phyloP scores from a whole-genome alignment of 1,140 invertebrate species.

The Eupristina koningsbergeri region DNA sequence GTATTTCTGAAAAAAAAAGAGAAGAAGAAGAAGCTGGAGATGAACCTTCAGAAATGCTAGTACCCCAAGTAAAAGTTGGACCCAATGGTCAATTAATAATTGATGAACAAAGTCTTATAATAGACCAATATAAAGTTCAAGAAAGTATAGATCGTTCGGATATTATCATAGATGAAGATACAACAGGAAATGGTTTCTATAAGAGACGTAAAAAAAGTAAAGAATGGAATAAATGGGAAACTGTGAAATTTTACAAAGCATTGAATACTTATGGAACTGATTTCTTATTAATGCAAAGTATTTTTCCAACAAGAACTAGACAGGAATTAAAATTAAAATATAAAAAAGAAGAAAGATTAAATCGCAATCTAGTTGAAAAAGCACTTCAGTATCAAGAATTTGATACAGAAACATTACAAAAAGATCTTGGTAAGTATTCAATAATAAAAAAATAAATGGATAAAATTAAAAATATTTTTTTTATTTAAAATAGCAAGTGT shows the following conservation, averaged over 20 bases:
- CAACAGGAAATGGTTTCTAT: constrained; percentile 78
- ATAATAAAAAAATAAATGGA: not conserved
- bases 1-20: constrained; percentile 52
- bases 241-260: constrained; percentile 89
- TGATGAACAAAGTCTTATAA: constrained; percentile 88
- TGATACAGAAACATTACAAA: constrained; percentile 71
- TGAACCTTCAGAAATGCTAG: constrained; percentile 76
- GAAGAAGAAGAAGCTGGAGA: constrained; percentile 68
- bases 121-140: constrained; percentile 81
- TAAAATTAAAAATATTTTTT: constrained; percentile 32
- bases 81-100: constrained; percentile 89
- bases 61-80: constrained; percentile 90
- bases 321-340: constrained; percentile 87
- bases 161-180: constrained; percentile 79
- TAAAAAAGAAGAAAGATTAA: constrained; percentile 78
- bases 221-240: constrained; percentile 82
- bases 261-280: constrained; percentile 90
- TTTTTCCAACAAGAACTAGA: constrained; percentile 86
- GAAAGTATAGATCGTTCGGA: constrained; percentile 78
- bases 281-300: constrained; percentile 87
- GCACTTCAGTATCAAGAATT: constrained; percentile 74
- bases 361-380: constrained; percentile 75
- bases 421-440: constrained; percentile 67
- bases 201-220: constrained; percentile 76
- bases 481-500: constrained; percentile 55